phyloP scores from a whole-genome alignment of 2,888 invertebrate genomes.

The Luffia ferchaultella region DNA sequence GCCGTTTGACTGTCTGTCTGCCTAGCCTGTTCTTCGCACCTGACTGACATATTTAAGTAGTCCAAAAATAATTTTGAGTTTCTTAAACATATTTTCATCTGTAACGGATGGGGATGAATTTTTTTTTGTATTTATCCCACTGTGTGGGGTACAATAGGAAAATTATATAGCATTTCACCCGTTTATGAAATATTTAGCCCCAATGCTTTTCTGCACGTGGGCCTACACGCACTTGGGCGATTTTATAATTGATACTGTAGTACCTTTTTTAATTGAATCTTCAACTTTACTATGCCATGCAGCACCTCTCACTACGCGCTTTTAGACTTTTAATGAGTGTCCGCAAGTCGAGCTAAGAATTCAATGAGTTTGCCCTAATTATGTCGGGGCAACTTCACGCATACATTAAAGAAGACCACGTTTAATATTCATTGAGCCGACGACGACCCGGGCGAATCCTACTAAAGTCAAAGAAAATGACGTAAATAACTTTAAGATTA shows the following conservation, averaged over 20 bases:
- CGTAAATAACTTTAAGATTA: slow-evolving; percentile 19
- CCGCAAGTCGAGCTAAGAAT: slow-evolving; percentile 36
- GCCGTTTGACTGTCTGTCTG: too few species aligned
- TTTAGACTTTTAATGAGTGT: slow-evolving; percentile 39
- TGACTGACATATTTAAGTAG: too few species aligned
- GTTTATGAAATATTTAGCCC: too few species aligned
- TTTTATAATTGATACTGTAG: not conserved
- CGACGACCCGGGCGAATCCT: not conserved
- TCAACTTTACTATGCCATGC: not conserved
- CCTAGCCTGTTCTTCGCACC: too few species aligned
- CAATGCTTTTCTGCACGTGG: too few species aligned
- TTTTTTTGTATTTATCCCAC: too few species aligned
- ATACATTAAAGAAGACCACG: slow-evolving; percentile 42
- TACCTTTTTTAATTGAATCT: not conserved
- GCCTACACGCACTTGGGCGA: too few species aligned
- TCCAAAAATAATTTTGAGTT: too few species aligned
- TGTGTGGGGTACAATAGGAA: too few species aligned
- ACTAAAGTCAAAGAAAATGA: slow-evolving; percentile 4
- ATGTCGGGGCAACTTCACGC: slow-evolving; percentile 42
- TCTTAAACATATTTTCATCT: too few species aligned
- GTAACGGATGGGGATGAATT: too few species aligned
- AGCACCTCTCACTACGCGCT: slow-evolving; percentile 13
- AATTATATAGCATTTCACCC: too few species aligned
- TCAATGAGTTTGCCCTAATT: slow-evolving; percentile 48
- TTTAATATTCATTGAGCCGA: slow-evolving; percentile 47